Percentiles rank a stretch among this genome's conserved stretches.
Evolutionary conservation across 2,113 vertebrate species (phyloP).

Genomic region (Catagonus wagneri): DNA sequence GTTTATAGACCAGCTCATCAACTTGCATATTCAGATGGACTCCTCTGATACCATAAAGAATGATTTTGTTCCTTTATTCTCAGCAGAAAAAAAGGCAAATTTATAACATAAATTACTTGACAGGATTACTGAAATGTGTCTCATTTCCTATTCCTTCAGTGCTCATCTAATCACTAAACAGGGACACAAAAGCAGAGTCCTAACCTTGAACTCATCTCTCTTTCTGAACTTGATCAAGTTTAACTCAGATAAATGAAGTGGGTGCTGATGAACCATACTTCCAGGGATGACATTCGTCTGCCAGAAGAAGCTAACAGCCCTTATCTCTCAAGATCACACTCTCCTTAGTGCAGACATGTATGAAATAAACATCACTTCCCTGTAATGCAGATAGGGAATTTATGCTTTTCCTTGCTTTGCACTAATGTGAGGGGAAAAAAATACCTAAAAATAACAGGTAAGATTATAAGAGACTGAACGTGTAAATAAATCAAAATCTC

Average conservation of each 20-base stretch:
- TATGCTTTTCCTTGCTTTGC: background rate
- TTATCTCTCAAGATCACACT: background rate
- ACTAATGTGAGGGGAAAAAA: background rate
- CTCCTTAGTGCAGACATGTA: background rate
- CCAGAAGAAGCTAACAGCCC: background rate
- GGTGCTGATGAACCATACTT: background rate
- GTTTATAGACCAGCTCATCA: constrained; percentile 3
- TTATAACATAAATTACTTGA: background rate
- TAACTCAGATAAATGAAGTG: background rate
- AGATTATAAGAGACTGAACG: background rate
- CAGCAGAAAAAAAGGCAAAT: background rate
- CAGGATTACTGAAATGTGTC: constrained; percentile 18
- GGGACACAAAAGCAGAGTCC: background rate
- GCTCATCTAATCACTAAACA: background rate
- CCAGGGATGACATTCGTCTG: background rate
- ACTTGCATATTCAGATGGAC: constrained; percentile 50
- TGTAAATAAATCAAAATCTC: constrained; percentile 45
- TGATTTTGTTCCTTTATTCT: constrained; percentile 35
- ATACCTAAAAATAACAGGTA: background rate
- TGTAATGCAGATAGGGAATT: background rate
- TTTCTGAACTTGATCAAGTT: constrained; percentile 2
- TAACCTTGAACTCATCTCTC: constrained; percentile 50
- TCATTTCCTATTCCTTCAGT: background rate
- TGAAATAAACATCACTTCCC: background rate
- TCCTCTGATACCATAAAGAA: background rate